Conservation (phyloP, 2,888 invertebrate genomes). For the Pecten maximus region DNA sequence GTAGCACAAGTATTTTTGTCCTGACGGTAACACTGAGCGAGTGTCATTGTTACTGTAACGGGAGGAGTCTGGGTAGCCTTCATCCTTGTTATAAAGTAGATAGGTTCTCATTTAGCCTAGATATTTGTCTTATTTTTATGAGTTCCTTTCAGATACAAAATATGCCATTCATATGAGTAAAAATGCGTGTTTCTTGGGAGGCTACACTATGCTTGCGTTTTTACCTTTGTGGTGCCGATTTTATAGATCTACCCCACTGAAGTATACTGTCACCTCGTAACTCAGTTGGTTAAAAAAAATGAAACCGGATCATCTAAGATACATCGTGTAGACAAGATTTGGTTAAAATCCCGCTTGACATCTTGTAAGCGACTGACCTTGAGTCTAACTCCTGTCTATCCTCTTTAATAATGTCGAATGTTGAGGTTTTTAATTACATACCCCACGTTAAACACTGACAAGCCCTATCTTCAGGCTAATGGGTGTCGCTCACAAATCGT, state of each 20-base stretch:
- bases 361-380: neutral
- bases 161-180: neutral
- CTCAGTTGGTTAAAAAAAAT: no score
- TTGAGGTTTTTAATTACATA: neutral
- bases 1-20: neutral
- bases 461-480: neutral
- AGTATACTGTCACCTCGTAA: no score
- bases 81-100: neutral
- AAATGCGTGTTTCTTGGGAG: no score
- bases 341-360: neutral
- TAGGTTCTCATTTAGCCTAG: neutral
- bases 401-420: neutral
- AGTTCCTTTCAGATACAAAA: neutral
- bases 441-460: neutral
- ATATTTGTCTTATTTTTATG: neutral
- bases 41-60: neutral
- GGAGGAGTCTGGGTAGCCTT: neutral
- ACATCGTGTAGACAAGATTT: no score
- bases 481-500: neutral
- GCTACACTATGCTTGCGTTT: no score
- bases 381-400: neutral
- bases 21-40: neutral
- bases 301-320: no score
- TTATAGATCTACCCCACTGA: no score
- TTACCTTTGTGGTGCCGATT: no score